phyloP scores from a whole-genome alignment of 2,797 vertebrate genomes.

The Tapirus indicus region DNA sequence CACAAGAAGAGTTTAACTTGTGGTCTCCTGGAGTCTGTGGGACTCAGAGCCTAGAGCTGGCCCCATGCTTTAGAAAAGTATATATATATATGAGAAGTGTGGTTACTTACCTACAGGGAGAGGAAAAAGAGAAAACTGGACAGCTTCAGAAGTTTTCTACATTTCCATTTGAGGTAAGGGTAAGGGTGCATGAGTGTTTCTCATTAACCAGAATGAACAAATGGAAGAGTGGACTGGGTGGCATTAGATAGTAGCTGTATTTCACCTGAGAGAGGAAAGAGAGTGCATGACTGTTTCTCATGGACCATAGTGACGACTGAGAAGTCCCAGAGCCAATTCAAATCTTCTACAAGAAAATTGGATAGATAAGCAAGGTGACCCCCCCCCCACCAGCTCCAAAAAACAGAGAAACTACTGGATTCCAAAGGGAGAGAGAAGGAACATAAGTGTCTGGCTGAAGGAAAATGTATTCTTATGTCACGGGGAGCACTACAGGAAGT shows the following conservation, averaged over 20 bases:
- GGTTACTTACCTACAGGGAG: neutral
- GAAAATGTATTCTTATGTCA: neutral
- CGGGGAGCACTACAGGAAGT: neutral
- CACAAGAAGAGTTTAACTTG: neutral
- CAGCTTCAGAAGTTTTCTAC: neutral
- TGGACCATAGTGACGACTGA: neutral
- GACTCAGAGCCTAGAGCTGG: neutral
- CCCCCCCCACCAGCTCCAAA: neutral
- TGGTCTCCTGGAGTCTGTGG: neutral
- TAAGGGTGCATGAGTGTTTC: neutral
- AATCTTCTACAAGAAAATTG: neutral
- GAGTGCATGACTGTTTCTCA: neutral
- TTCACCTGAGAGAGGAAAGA: neutral
- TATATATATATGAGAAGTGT: neutral
- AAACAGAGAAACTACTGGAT: neutral
- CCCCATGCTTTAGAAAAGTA: neutral
- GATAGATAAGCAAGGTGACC: neutral
- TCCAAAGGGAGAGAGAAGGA: neutral
- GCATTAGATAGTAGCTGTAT: neutral
- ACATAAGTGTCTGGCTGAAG: neutral
- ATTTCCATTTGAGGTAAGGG: neutral
- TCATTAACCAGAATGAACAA: neutral
- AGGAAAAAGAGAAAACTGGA: neutral
- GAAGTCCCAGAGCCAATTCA: neutral
- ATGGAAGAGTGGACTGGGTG: neutral